Evolutionary conservation across 2,113 vertebrate species (phyloP).

Genomic region (Myiozetetes cayanensis): DNA sequence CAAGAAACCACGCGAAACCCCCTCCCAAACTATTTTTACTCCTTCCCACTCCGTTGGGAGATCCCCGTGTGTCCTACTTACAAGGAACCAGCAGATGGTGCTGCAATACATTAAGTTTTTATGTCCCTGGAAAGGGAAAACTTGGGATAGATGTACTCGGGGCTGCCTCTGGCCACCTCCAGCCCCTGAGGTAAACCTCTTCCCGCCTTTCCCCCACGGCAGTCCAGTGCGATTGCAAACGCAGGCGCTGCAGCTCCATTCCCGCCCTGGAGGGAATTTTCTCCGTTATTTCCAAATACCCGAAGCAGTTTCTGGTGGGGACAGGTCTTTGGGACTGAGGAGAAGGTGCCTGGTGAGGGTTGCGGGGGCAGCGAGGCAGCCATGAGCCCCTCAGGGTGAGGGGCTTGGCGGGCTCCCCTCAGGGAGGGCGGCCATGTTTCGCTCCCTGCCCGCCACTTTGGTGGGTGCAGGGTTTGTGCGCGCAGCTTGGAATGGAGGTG

Average conservation of each 20-base stretch:
- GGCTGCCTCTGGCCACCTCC: background rate
- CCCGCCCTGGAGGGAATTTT: background rate
- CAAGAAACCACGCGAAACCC: background rate
- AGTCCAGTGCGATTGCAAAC: background rate
- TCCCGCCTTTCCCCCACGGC: background rate
- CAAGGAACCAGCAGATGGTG: conserved; percentile 71
- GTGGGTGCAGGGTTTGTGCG: background rate
- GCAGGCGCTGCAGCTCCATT: background rate
- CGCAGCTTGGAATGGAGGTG: background rate
- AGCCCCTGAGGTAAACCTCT: background rate
- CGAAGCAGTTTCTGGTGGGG: background rate
- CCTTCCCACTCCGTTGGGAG: accelerated
- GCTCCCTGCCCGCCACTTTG: accelerated
- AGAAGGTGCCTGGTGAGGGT: background rate
- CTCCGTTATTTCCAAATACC: background rate
- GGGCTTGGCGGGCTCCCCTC: background rate
- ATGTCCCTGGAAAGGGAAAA: background rate
- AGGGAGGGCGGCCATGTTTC: accelerated
- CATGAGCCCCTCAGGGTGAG: background rate
- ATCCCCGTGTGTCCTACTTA: accelerated
- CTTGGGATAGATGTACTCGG: accelerated
- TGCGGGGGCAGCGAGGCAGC: background rate
- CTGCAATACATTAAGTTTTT: conserved; percentile 36
- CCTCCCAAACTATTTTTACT: background rate
- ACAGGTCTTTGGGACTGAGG: background rate